Base-by-base conservation (phyloP, 2,797 vertebrate species). In the Selene dorsalis region DNA sequence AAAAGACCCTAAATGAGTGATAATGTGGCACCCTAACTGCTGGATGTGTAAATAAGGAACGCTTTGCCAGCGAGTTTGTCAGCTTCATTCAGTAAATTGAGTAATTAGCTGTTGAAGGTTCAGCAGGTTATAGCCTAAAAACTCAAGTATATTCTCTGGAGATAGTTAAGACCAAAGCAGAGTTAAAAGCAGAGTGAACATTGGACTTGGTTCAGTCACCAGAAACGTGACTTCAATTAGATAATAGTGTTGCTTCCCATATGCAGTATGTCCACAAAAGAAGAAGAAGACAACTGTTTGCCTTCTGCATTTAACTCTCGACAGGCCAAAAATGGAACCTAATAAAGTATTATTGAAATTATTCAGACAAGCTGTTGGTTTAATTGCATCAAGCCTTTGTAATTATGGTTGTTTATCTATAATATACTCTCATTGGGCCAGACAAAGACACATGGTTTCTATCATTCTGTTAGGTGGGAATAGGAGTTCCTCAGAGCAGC, bases 401-500 rank as follows among this genome's bases (percentile, higher is more conserved):
- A 22, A 57, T 22, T 35, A 22, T 17, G 7, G 18, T 24, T 41
- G 14, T 68, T 78, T 14, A 53, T 53, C 56, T 39, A 0, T 38
- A 24, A 64, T 28, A 26, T 68, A 13, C 35, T 38, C 9, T 6
- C 6, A 8, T 35, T 35, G 32, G 32, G 32, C 32, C 55, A 4
- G n/a, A n/a, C 47, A 43, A 16, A 26, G 0, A 39, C 3, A 66
- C 11, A 48, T 58, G 8, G 64, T 76, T 4, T 45, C 6, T 45
- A 14, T 61, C 16, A 69, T 53, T 80, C 35, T 58, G 17, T 13
- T 43, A 10, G 35, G 12, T 64, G 67, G 59, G 77, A 80, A 77
- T 24, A 20, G 41, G 59, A 60, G 39, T 39, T 69, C 63, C 22
- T 70, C 17, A 20, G 50, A 64, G 69, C 83, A 86, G 77, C 78